A percentile compares a stretch with the other conserved stretches of the same genome.
These are phyloP conservation scores for Scomber scombrus DNA, from an alignment of 2,113 vertebrate species.

Conservation along the genomic window DNA sequence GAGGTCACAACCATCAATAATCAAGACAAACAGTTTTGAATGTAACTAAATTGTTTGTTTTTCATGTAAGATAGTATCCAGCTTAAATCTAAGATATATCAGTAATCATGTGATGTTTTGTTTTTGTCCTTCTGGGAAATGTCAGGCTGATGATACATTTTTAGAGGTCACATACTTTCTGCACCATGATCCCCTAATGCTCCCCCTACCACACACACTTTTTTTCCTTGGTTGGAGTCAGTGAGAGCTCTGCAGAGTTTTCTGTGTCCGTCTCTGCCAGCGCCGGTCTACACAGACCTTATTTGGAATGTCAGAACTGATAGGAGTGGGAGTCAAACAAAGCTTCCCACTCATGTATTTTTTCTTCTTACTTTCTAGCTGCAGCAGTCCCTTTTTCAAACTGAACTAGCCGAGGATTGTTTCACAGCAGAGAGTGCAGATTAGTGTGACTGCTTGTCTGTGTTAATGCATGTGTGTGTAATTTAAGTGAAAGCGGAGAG, in stretches of 20 bases:
- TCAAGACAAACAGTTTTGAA: not conserved
- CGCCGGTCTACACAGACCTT: constrained; percentile 76
- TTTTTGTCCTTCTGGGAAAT: constrained; percentile 77
- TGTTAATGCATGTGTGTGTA: constrained; percentile 55
- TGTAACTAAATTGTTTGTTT: constrained; percentile 16
- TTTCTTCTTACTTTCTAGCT: constrained; percentile 59
- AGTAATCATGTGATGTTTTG: constrained; percentile 57
- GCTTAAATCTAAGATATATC: constrained; percentile 40
- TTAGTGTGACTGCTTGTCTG: constrained; percentile 53
- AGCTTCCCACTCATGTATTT: constrained; percentile 78
- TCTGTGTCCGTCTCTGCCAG: constrained; percentile 70
- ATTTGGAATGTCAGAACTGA: constrained; percentile 84
- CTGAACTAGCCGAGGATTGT: constrained; percentile 48
- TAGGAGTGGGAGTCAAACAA: constrained; percentile 80
- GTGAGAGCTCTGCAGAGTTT: constrained; percentile 71
- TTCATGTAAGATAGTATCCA: constrained; percentile 21
- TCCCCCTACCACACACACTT: constrained; percentile 40
- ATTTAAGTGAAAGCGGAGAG: constrained; percentile 63
- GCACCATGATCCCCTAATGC: constrained; percentile 56
- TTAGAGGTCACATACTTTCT: constrained; percentile 77
- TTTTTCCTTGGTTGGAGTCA: constrained; percentile 70
- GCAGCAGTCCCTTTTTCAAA: constrained; percentile 58
- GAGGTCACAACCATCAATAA: not conserved
- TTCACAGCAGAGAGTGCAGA: constrained; percentile 52
- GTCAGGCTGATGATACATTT: constrained; percentile 77